A percentile compares a stretch with the other conserved stretches of the same genome.
Conservation (phyloP, 1,140 invertebrate genomes). For the Hyles vespertilio region DNA sequence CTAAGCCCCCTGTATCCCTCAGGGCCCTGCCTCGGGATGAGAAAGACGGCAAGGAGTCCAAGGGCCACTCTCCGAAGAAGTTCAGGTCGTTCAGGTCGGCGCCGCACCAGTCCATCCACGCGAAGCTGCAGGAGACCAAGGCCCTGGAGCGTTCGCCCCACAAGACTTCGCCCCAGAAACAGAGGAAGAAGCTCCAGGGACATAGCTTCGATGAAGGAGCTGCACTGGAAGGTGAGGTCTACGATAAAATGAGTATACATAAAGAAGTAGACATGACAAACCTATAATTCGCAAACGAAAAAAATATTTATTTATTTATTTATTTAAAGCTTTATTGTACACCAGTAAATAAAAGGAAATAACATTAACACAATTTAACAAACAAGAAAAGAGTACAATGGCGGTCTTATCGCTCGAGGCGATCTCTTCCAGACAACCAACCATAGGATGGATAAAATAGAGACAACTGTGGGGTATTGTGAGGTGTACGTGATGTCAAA, state of each 20-base stretch:
- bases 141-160: conserved; percentile 61
- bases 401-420: too few species aligned
- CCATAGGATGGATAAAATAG: too few species aligned
- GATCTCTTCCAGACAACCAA: too few species aligned
- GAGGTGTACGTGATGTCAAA: too few species aligned
- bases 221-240: conserved; percentile 54
- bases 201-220: conserved; percentile 70
- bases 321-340: too few species aligned
- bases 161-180: conserved; percentile 72
- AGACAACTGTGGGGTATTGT: too few species aligned
- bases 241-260: too few species aligned
- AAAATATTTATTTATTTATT: conserved; percentile 2
- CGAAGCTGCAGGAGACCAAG: conserved; percentile 71
- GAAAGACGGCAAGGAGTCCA: conserved; percentile 90
- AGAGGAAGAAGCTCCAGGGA: conserved; percentile 72
- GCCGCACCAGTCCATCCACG: conserved; percentile 73
- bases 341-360: too few species aligned
- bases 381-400: too few species aligned
- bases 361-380: too few species aligned
- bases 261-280: too few species aligned
- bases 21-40: conserved; percentile 90
- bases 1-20: conserved; percentile 12
- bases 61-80: conserved; percentile 80
- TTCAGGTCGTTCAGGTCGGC: conserved; percentile 72
- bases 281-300: not conserved